A percentile compares a stretch with the other conserved stretches of the same genome.
phyloP scores from a whole-genome alignment of 2,797 vertebrate species.

The Characodon lateralis region DNA sequence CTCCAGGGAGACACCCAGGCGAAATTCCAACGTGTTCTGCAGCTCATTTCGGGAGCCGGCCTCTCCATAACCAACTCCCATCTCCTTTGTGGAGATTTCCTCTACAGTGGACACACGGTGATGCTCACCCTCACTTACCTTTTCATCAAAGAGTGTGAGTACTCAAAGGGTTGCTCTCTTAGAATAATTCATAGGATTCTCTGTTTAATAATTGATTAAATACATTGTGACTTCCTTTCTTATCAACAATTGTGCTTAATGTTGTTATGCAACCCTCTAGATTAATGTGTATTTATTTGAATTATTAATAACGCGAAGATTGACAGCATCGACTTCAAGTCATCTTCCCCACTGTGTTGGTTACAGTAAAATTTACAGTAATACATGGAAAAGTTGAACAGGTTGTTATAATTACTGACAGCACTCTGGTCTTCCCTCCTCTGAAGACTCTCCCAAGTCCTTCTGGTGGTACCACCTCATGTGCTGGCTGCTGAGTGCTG shows the following conservation, averaged over 20 bases:
- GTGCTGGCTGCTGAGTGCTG: constrained; percentile 94
- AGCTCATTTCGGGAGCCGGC: constrained; percentile 92
- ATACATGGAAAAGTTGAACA: neutral
- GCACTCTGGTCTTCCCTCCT: constrained; percentile 7
- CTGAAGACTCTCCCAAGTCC: constrained; percentile 91
- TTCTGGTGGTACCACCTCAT: constrained; percentile 98
- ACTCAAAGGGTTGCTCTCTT: constrained; percentile 15
- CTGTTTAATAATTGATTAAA: constrained; percentile 45
- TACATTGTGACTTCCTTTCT: constrained; percentile 21
- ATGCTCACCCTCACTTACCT: constrained; percentile 94
- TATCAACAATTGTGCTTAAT: neutral
- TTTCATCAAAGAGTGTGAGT: constrained; percentile 99
- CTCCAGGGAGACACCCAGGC: constrained; percentile 93
- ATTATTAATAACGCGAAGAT: neutral
- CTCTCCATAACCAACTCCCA: constrained; percentile 95
- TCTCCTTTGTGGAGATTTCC: constrained; percentile 95
- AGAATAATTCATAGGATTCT: constrained; percentile 32
- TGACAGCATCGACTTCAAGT: neutral
- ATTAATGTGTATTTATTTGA: constrained; percentile 1
- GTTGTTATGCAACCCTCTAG: neutral
- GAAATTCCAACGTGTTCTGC: constrained; percentile 90
- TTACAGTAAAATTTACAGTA: neutral
- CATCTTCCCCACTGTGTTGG: neutral
- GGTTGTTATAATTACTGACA: constrained; percentile 15
- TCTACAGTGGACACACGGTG: constrained; percentile 97